phyloP scores from a whole-genome alignment of 2,888 invertebrate species.

The Azorinus chamasolen region DNA sequence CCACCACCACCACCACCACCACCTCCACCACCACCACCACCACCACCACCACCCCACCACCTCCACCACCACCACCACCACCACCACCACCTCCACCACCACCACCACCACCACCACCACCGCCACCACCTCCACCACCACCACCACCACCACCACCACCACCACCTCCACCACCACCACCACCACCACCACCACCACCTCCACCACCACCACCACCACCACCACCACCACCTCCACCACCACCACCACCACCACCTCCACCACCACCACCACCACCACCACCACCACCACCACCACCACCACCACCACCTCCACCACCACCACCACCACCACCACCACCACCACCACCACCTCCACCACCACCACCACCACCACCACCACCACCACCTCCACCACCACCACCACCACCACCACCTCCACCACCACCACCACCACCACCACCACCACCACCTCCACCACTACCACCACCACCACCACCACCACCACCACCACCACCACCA shows the following conservation, averaged over 20 bases:
- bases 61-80: slow-evolving; percentile 1
- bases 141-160: not conserved
- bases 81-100: not conserved
- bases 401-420: slow-evolving; percentile 1
- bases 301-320: slow-evolving; percentile 13
- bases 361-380: slow-evolving; percentile 3
- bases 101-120: slow-evolving; percentile 9
- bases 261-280: slow-evolving; percentile 11
- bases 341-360: slow-evolving; percentile 3
- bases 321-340: slow-evolving; percentile 1
- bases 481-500: not conserved
- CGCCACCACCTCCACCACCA: slow-evolving; percentile 7
- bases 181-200: slow-evolving; percentile 2
- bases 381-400: slow-evolving; percentile 8
- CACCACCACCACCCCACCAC: too few species aligned
- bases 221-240: slow-evolving; percentile 8
- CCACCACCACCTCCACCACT: not conserved
- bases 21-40: too few species aligned
- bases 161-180: slow-evolving; percentile 9
- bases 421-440: not conserved
- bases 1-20: too few species aligned
- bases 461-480: slow-evolving; percentile 8
- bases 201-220: slow-evolving; percentile 3
- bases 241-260: slow-evolving; percentile 13
- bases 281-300: slow-evolving; percentile 11